phyloP scores from a whole-genome alignment of 2,113 vertebrate genomes.

The Leptosomus discolor region DNA sequence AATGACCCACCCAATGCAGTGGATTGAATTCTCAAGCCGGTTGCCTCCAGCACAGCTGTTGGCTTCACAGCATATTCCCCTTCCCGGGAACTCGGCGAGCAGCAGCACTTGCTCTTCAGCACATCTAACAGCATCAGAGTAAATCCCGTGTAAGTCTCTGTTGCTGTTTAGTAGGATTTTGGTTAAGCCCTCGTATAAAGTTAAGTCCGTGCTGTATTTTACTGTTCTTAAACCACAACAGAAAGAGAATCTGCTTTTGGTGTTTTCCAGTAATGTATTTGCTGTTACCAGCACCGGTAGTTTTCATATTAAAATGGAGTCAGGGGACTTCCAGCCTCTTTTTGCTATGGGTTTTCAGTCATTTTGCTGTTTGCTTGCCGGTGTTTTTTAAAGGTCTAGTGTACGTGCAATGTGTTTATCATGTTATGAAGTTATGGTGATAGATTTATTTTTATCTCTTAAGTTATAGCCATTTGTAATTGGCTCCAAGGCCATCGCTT shows the following conservation, averaged over 20 bases:
- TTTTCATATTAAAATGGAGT: neutral
- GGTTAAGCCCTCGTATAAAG: neutral
- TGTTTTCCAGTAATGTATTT: neutral
- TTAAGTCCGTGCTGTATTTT: neutral
- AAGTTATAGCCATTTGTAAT: neutral
- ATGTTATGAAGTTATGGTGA: neutral
- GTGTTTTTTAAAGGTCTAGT: neutral
- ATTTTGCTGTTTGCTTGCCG: neutral
- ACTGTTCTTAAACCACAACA: neutral
- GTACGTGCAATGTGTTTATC: neutral
- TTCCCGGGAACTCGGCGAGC: neutral
- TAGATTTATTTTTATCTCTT: neutral
- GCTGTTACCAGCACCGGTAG: neutral
- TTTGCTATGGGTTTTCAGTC: neutral
- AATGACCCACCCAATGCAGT: neutral
- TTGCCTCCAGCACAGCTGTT: neutral
- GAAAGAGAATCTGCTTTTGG: neutral
- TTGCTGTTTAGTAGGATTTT: neutral
- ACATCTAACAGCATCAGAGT: neutral
- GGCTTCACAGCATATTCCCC: fast-evolving
- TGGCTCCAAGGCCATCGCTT: neutral
- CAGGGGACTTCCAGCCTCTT: neutral
- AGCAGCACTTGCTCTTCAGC: neutral
- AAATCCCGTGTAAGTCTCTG: neutral
- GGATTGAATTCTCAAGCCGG: neutral